Conservation (phyloP, 2,113 vertebrate genomes). For the Microcebus lehilahytsara region DNA sequence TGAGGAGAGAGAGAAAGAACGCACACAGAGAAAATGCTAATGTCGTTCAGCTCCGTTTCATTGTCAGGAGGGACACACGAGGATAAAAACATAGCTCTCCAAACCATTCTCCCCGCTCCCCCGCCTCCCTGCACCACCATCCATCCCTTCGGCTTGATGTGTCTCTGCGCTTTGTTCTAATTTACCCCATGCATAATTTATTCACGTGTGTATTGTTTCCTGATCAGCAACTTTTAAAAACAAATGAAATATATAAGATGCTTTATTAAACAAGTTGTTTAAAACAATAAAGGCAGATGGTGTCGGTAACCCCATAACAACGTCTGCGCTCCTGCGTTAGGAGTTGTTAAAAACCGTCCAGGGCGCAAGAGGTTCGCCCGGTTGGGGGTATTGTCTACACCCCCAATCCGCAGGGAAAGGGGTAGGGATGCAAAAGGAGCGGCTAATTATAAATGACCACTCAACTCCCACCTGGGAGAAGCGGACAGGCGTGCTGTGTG, state of each 20-base stretch:
- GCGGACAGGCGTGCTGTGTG: background rate
- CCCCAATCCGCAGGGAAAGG: slow-evolving; percentile 63
- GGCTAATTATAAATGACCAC: slow-evolving; percentile 80
- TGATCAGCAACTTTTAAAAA: slow-evolving; percentile 83
- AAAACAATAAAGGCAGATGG: slow-evolving; percentile 76
- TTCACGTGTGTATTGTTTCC: slow-evolving; percentile 82
- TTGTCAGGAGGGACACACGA: slow-evolving; percentile 85
- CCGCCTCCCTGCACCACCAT: slow-evolving; percentile 39
- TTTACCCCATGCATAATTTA: slow-evolving; percentile 85
- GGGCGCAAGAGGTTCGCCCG: slow-evolving; percentile 52
- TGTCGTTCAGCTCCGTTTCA: slow-evolving; percentile 82
- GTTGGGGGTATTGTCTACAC: slow-evolving; percentile 83
- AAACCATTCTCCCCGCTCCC: slow-evolving; percentile 59
- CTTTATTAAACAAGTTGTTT: slow-evolving; percentile 82
- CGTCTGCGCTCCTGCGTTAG: background rate
- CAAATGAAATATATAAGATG: slow-evolving; percentile 80
- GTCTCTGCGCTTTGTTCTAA: slow-evolving; percentile 83
- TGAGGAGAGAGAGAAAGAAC: slow-evolving; percentile 61
- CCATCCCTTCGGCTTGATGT: slow-evolving; percentile 58
- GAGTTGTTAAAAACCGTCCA: slow-evolving; percentile 73
- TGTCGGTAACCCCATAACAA: slow-evolving; percentile 61
- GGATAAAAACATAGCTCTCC: slow-evolving; percentile 78
- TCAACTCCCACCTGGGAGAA: slow-evolving; percentile 62
- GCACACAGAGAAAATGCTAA: slow-evolving; percentile 86
- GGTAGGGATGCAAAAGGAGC: slow-evolving; percentile 46